These are phyloP conservation scores for Augochlorella aurata DNA, from an alignment of 2,888 invertebrate genomes.

Conservation along the genomic window DNA sequence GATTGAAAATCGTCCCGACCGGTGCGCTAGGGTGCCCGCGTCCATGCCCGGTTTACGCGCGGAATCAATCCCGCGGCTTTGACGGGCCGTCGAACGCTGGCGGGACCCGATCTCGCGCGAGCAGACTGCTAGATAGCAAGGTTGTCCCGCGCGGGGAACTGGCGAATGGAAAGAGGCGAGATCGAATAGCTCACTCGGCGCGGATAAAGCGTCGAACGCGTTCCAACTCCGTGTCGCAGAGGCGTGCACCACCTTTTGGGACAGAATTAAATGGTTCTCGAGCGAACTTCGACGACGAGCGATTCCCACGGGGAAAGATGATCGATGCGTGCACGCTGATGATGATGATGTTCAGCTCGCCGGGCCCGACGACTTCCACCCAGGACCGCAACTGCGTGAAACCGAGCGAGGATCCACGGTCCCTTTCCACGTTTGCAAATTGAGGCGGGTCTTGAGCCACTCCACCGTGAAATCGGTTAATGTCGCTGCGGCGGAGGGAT, in stretches of 20 bases:
- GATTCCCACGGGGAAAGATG: constrained; percentile 2
- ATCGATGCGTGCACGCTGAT: constrained; percentile 13
- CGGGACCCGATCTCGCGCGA: background rate
- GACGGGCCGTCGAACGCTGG: background rate
- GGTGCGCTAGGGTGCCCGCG: background rate
- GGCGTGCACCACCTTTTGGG: background rate
- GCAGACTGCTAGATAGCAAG: background rate
- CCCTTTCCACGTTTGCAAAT: background rate
- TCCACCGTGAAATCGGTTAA: constrained; percentile 46
- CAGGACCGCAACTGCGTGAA: background rate
- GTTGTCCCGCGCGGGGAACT: background rate
- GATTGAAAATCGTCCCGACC: constrained; percentile 1
- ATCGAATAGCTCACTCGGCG: background rate
- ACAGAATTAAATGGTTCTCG: background rate
- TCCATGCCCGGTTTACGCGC: background rate
- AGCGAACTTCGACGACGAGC: background rate
- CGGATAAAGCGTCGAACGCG: too few relatives aligned
- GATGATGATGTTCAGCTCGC: constrained; percentile 38
- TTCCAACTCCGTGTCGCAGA: too few relatives aligned
- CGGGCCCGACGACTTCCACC: constrained; percentile 34
- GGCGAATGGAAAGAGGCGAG: background rate
- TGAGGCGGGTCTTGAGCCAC: constrained; percentile 20
- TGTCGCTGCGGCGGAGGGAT: constrained; percentile 33
- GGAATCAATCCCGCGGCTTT: background rate
- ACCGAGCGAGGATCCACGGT: background rate